A percentile compares a stretch with the other conserved stretches of the same genome.
Conservation (phyloP, 2,888 invertebrate species). For the Scrobipalpa atriplicella region DNA sequence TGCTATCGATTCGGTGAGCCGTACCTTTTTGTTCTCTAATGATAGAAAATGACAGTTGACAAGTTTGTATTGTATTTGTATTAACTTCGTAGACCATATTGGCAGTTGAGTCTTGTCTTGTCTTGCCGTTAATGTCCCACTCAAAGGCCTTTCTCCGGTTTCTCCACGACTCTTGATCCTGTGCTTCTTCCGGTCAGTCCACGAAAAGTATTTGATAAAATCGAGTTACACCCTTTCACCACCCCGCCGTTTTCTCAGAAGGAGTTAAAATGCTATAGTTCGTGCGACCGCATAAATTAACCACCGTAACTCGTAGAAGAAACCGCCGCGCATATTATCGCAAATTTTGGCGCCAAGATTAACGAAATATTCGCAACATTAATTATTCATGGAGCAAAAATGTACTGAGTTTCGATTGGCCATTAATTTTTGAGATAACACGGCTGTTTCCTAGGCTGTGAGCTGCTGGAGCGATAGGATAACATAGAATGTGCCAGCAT, state of each 20-base stretch:
- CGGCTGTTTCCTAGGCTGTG: neutral
- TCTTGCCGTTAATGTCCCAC: too few relatives aligned
- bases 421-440: constrained; percentile 38
- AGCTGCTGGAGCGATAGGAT: too few relatives aligned
- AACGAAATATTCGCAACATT: constrained; percentile 71
- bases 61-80: too few relatives aligned
- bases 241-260: constrained; percentile 53
- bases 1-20: too few relatives aligned
- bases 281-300: constrained; percentile 80
- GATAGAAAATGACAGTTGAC: too few relatives aligned
- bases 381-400: constrained; percentile 69
- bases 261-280: constrained; percentile 82
- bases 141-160: too few relatives aligned
- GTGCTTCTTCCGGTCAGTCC: too few relatives aligned
- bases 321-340: constrained; percentile 79
- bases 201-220: neutral
- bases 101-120: too few relatives aligned
- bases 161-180: too few relatives aligned
- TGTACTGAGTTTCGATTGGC: constrained; percentile 63
- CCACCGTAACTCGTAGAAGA: constrained; percentile 69
- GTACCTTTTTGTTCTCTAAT: too few relatives aligned
- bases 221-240: constrained; percentile 1
- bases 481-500: too few relatives aligned
- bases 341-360: constrained; percentile 74
- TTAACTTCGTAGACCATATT: too few relatives aligned